phyloP scores from a whole-genome alignment of 2,888 invertebrate genomes.

The Cancer borealis region DNA sequence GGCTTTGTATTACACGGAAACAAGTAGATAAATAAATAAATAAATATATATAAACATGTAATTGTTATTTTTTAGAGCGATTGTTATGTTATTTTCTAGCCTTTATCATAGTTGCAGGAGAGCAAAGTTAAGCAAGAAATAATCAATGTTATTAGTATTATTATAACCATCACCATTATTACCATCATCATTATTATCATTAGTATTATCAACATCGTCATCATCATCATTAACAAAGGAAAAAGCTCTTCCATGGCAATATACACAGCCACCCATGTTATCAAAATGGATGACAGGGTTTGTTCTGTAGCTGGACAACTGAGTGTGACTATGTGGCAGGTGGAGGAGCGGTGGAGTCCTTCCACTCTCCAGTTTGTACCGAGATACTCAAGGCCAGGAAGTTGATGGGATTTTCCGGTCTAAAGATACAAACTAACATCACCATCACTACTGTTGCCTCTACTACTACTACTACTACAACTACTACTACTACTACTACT shows the following conservation, averaged over 20 bases:
- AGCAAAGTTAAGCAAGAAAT: no score
- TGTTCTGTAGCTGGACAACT: not conserved
- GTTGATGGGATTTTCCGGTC: not conserved
- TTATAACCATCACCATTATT: no score
- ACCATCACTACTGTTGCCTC: not conserved
- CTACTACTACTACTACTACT: not conserved
- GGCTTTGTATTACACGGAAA: not conserved
- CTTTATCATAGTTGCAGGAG: not conserved
- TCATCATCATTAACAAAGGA: no score
- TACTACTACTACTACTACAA: constrained; percentile 13
- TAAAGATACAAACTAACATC: not conserved
- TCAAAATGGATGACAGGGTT: not conserved
- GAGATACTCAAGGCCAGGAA: not conserved
- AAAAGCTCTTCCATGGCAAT: not conserved
- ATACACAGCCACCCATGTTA: not conserved
- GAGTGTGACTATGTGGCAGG: not conserved
- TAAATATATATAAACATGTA: not conserved
- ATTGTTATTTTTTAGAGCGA: not conserved
- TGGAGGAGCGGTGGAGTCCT: not conserved
- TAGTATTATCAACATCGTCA: no score
- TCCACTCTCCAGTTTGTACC: not conserved
- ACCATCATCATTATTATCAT: no score
- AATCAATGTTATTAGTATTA: no score
- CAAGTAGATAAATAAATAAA: not conserved
- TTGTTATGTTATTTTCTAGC: no score